Conservation (phyloP, 1,140 invertebrate species). For the Zelostemma sp. region DNA sequence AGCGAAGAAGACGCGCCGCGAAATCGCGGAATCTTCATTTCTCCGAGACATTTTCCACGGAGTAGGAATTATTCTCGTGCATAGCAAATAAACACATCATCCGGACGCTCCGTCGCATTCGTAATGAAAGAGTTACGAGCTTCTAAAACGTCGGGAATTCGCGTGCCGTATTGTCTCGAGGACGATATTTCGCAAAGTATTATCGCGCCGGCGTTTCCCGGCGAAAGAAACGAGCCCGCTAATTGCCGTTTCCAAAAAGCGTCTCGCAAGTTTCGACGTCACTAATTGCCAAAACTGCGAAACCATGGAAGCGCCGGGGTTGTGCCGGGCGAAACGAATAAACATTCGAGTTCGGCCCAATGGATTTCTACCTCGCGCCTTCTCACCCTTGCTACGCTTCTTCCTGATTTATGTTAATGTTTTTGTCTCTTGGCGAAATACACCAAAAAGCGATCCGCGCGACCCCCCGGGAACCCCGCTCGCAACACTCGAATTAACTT, state of each 20-base stretch:
- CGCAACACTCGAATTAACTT: conserved; percentile 63
- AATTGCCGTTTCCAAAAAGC: conserved; percentile 8
- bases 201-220: too few relatives aligned
- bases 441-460: conserved; percentile 67
- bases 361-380: conserved; percentile 38
- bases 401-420: conserved; percentile 71
- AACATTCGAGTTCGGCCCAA: conserved; percentile 56
- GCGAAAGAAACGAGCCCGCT: neutral
- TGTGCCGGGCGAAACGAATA: conserved; percentile 60
- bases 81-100: conserved; percentile 52
- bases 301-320: conserved; percentile 30
- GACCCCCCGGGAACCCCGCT: conserved; percentile 39
- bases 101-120: conserved; percentile 38
- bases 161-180: too few relatives aligned
- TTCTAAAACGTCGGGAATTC: too few relatives aligned
- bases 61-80: conserved; percentile 53
- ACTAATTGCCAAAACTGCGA: conserved; percentile 57
- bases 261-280: conserved; percentile 48
- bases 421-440: conserved; percentile 69
- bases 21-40: conserved; percentile 53
- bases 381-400: conserved; percentile 44
- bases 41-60: conserved; percentile 57
- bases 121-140: conserved; percentile 43
- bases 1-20: conserved; percentile 53
- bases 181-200: too few relatives aligned